phyloP scores from a whole-genome alignment of 2,888 invertebrate genomes.

The Steinernema hermaphroditum region DNA sequence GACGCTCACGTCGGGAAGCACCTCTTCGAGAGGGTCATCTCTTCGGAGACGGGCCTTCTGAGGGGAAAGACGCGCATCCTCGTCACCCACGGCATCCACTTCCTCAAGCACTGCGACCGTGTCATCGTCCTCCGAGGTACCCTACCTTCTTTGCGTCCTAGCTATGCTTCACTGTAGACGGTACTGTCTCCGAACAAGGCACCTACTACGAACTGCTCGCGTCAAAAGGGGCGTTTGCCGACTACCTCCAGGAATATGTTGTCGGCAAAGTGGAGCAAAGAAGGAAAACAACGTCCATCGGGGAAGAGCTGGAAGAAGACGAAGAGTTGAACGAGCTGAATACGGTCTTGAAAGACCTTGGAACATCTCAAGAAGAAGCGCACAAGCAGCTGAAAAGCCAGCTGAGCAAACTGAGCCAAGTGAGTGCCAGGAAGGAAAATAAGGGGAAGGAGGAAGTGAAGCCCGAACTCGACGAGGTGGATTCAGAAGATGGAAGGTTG shows the following conservation, averaged over 20 bases:
- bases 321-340: conserved; percentile 63
- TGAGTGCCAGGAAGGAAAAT: conserved; percentile 80
- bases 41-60: conserved; percentile 57
- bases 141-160: background rate
- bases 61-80: conserved; percentile 77
- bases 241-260: conserved; percentile 71
- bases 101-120: conserved; percentile 85
- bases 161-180: conserved; percentile 70
- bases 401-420: conserved; percentile 43
- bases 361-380: conserved; percentile 56
- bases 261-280: conserved; percentile 68
- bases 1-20: conserved; percentile 97
- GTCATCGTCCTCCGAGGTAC: conserved; percentile 81
- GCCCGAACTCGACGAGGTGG: conserved; percentile 53
- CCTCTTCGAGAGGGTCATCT: conserved; percentile 90
- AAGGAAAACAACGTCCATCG: conserved; percentile 46
- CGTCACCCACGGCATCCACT: conserved; percentile 92
- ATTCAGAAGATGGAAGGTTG: conserved; percentile 56
- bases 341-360: conserved; percentile 57
- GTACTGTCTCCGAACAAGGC: conserved; percentile 84
- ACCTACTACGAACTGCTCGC: conserved; percentile 85
- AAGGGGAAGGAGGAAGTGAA: conserved; percentile 71
- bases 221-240: conserved; percentile 74
- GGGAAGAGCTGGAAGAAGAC: conserved; percentile 33
- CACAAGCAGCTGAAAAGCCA: conserved; percentile 50